Evolutionary conservation across 2,888 invertebrate species (phyloP).

Genomic region (Himalopsyche anomala): DNA sequence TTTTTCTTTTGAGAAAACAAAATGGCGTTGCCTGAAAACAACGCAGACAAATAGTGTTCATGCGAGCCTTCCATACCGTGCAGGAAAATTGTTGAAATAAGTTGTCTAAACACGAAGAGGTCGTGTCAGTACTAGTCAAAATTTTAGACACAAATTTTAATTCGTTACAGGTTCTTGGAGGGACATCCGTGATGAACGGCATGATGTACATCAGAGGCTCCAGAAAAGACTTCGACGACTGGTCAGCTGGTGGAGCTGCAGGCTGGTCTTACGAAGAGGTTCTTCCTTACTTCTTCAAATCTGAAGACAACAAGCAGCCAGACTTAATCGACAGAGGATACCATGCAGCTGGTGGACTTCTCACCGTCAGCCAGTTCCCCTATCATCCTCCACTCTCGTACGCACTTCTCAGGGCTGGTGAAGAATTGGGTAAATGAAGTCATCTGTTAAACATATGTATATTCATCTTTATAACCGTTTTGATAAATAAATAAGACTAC

Average conservation of each 20-base stretch:
- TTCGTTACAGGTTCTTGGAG: conserved; percentile 84
- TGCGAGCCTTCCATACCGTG: too few relatives aligned
- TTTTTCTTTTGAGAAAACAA: too few relatives aligned
- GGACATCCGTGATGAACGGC: conserved; percentile 95
- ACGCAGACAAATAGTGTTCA: too few relatives aligned
- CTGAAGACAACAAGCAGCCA: conserved; percentile 85
- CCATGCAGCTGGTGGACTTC: conserved; percentile 86
- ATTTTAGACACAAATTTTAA: background rate
- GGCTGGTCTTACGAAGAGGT: conserved; percentile 95
- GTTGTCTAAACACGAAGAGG: too few relatives aligned
- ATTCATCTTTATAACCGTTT: too few relatives aligned
- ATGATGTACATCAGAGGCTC: conserved; percentile 97
- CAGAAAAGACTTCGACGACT: conserved; percentile 89
- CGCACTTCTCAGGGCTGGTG: conserved; percentile 86
- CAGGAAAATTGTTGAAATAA: too few relatives aligned
- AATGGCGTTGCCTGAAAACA: too few relatives aligned
- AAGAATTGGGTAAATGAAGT: conserved; percentile 80
- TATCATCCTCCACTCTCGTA: conserved; percentile 90
- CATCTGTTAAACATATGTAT: too few relatives aligned
- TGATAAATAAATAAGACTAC: too few relatives aligned
- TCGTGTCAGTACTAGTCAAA: too few relatives aligned
- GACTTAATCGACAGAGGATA: conserved; percentile 85
- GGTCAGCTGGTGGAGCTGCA: conserved; percentile 90
- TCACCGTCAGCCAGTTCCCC: conserved; percentile 88
- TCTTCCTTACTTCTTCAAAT: conserved; percentile 91